Base-by-base conservation (phyloP, 2,888 invertebrate genomes). In the Caenorhabditis sinica region DNA sequence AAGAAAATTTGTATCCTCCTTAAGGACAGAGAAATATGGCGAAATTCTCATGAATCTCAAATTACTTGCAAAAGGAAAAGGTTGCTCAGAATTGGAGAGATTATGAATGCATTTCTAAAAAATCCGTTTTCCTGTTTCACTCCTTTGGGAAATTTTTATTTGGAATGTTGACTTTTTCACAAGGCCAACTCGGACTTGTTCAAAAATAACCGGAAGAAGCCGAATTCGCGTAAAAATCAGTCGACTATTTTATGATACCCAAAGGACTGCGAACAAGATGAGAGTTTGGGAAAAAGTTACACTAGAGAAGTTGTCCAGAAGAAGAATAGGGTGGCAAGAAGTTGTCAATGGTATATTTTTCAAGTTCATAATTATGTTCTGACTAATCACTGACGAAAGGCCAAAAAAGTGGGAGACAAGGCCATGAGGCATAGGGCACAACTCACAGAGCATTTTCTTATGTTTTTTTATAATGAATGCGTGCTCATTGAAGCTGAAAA, bases 41-140 rank as follows among this genome's bases (percentile, higher is more conserved):
- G 33, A 53, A 40, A 20, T 66, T 76, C 76, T 76, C 76, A 76
- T 76, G 76, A 76, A 76, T 76, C 76, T 76, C 66, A 76, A 76
- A 76, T 76, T 68, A 30, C 69, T 40, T 49, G 30, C 61, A 63
- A 63, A 11, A 5, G 65, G 65, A 49, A 33, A 53, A 56, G 36
- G 69, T 53, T 40, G 56, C 25, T 11, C 43, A 51, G 33, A 30
- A 30, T 33, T 33, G 17, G 20, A 20, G n/a, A 60, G 25, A 45
- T 40, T 60, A 58, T 28, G 36, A 71, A 72, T 72, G 72, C 72
- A 72, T 72, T 72, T 60, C 45, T 60, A 13, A 58, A 4, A 51
- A 68, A 33, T 40, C n/a, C 58, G 33, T 36, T 36, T 36, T 36
- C 33, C 33, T 36, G 33, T 36, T 53, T 53, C 17, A 58, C 17